Evolutionary conservation across 2,113 vertebrate genomes (phyloP).

Genomic region (Glaucomys volans): DNA sequence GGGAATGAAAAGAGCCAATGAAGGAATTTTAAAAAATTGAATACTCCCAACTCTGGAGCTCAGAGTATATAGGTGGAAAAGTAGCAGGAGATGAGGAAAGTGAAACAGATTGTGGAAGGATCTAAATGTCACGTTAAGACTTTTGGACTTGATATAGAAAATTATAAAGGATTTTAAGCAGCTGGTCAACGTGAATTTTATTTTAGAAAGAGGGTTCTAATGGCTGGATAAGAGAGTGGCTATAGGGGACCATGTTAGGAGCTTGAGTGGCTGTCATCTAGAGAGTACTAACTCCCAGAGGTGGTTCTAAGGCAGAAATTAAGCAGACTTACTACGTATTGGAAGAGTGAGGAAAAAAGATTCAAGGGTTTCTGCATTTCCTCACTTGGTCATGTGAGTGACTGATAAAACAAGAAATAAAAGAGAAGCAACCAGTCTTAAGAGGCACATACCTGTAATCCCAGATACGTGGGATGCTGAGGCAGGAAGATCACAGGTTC

Average conservation of each 20-base stretch:
- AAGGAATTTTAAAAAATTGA: not conserved
- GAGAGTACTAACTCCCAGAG: not conserved
- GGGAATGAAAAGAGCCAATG: not conserved
- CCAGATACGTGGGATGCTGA: too few species aligned
- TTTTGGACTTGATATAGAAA: not conserved
- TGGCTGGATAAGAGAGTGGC: not conserved
- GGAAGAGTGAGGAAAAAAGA: not conserved
- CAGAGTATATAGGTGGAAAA: not conserved
- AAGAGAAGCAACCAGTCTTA: not conserved
- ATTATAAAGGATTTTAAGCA: constrained; percentile 6
- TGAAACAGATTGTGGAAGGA: not conserved
- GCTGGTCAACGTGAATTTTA: not conserved
- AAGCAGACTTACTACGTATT: not conserved
- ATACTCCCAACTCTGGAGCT: not conserved
- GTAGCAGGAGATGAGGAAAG: not conserved
- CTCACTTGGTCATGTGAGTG: not conserved
- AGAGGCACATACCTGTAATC: too few species aligned
- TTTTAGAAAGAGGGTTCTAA: not conserved
- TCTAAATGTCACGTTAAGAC: not conserved
- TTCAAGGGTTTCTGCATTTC: constrained; percentile 18
- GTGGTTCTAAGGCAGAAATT: constrained; percentile 34
- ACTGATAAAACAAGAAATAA: not conserved
- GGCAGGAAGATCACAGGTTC: too few species aligned
- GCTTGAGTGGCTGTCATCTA: not conserved
- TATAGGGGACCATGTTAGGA: not conserved